Percentiles rank a stretch among this genome's conserved stretches.
These are phyloP conservation scores for Diadegma fenestrale DNA, from an alignment of 2,888 invertebrate genomes.

Conservation along the genomic window DNA sequence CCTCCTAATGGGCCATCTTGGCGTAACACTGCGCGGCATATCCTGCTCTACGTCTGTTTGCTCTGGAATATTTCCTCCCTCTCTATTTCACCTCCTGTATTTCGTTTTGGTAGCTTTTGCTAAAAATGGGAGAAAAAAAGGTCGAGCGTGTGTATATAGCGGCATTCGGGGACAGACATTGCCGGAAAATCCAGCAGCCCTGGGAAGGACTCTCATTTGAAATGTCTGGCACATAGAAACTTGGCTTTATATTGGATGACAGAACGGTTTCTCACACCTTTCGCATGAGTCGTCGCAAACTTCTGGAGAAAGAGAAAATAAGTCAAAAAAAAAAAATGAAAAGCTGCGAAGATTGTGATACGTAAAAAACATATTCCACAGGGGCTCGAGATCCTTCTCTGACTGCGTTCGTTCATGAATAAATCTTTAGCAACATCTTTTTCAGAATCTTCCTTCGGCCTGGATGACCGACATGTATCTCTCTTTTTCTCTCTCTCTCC, in stretches of 20 bases:
- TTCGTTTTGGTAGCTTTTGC: neutral
- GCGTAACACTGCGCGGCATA: constrained; percentile 25
- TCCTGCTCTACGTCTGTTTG: constrained; percentile 28
- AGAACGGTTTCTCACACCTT: constrained; percentile 17
- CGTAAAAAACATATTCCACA: constrained; percentile 13
- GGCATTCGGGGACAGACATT: constrained; percentile 21
- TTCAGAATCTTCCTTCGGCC: neutral
- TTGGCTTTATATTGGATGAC: constrained; percentile 8
- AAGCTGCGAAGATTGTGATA: constrained; percentile 14
- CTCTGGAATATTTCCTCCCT: neutral
- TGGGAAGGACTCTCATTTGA: constrained; percentile 25
- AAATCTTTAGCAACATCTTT: constrained; percentile 25
- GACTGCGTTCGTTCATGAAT: constrained; percentile 21
- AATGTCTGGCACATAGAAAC: constrained; percentile 21
- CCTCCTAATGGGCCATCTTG: constrained; percentile 66
- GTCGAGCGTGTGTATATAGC: neutral
- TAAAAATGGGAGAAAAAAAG: constrained; percentile 22
- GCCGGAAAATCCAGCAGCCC: constrained; percentile 27
- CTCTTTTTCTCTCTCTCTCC: neutral
- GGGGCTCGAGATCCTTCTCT: constrained; percentile 10
- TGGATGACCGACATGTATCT: constrained; percentile 14
- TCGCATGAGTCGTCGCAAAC: constrained; percentile 6
- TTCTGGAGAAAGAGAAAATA: constrained; percentile 11
- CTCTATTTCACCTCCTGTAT: neutral
- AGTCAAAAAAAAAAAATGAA: constrained; percentile 7